Base-by-base conservation (phyloP, 2,113 vertebrate species). In the Labrus mixtus region DNA sequence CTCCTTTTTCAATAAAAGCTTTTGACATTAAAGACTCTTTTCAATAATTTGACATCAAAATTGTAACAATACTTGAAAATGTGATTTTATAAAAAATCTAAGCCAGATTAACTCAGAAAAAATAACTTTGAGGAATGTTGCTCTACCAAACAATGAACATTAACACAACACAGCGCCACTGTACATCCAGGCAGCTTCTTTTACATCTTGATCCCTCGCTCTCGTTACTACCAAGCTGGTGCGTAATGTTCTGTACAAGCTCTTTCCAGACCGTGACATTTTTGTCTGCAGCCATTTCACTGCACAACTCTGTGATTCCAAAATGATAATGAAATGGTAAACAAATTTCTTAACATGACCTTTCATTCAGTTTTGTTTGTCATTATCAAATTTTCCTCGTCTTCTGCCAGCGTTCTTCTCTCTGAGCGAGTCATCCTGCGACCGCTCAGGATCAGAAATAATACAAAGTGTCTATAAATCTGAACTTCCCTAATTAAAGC, bases 291-390 rank as follows among this genome's bases (percentile, higher is more conserved):
- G 82, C 81, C 79, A 87, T 91, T 90, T 90, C 74, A 66, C 65
- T 76, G 76, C 56, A 61, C 50, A 70, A 81, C 74, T 69, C 78
- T 69, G 83, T 81, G 83, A 89, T 85, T 91, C 79, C 70, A 72
- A 84, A 85, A 81, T 85, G 89, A 93, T 90, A 92, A 92, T 89
- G 86, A 90, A 93, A 82, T 68, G 80, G 82, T 93, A 93, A 92
- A 93, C 92, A 90, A 71, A 91, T 90, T 87, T 73, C 73, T 69
- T 69, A 68, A 83, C 83, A 58, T 82, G 76, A 87, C 73, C 85
- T 84, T 89, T 85, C 76, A 76, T 73, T 89, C 65, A 65, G 77
- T 81, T 89, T 88, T 86, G 90, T 86, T 93, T 91, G 83, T 92
- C 89, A 94, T 92, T 83, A 91, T 78, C 81, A 78, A 66, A 76